Conservation (phyloP, 2,888 invertebrate genomes). For the Terebella lapidaria region DNA sequence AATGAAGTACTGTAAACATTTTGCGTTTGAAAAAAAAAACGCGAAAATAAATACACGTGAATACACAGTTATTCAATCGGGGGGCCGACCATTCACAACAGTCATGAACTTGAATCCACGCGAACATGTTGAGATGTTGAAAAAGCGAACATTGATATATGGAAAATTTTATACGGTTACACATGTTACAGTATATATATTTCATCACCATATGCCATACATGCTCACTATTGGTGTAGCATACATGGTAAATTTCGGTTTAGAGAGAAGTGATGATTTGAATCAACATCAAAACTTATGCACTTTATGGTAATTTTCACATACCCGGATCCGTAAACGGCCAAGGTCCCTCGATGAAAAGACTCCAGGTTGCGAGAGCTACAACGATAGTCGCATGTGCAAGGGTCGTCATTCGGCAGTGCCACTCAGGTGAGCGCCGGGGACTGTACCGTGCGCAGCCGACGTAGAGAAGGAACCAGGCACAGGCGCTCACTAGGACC, state of each 20-base stretch:
- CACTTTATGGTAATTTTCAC: not conserved
- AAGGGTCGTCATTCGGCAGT: constrained; percentile 40
- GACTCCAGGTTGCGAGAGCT: constrained; percentile 31
- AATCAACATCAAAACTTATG: not conserved
- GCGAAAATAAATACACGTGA: too few species aligned
- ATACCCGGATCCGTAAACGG: constrained; percentile 36
- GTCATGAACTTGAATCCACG: too few species aligned
- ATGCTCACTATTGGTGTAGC: too few species aligned
- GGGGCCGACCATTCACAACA: too few species aligned
- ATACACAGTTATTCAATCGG: too few species aligned
- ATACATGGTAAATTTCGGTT: too few species aligned
- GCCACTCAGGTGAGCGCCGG: constrained; percentile 39
- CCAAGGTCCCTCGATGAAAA: constrained; percentile 44
- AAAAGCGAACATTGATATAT: too few species aligned
- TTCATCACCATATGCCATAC: not conserved
- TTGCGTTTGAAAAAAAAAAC: too few species aligned
- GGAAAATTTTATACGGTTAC: not conserved
- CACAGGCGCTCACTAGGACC: too few species aligned
- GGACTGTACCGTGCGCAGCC: constrained; percentile 31
- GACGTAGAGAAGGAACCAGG: constrained; percentile 40
- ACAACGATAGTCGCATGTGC: constrained; percentile 38
- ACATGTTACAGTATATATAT: not conserved
- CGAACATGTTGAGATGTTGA: too few species aligned
- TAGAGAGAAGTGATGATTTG: too few species aligned
- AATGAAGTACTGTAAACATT: too few species aligned